phyloP scores from a whole-genome alignment of 2,888 invertebrate species.

The Noctuana brunneofusca region DNA sequence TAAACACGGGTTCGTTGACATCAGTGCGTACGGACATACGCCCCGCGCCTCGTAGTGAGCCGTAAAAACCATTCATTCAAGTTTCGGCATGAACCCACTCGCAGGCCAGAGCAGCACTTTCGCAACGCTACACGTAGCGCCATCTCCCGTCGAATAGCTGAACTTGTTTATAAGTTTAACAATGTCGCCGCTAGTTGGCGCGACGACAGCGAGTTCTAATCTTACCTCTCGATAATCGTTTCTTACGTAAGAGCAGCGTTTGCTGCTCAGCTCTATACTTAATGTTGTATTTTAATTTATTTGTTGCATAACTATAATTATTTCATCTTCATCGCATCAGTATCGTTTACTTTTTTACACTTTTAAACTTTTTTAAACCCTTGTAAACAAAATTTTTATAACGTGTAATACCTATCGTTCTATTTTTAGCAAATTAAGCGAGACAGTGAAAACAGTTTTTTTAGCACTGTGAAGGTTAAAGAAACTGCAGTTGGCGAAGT shows the following conservation, averaged over 20 bases:
- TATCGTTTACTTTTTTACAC: neutral
- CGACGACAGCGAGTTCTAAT: conserved; percentile 31
- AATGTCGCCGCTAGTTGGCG: conserved; percentile 58
- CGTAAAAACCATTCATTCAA: conserved; percentile 74
- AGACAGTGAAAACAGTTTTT: neutral
- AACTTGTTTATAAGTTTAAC: conserved; percentile 52
- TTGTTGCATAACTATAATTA: neutral
- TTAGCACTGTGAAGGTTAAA: conserved; percentile 28
- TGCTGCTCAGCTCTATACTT: too few species aligned
- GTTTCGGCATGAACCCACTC: conserved; percentile 50
- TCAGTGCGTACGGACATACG: conserved; percentile 62
- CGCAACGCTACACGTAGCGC: conserved; percentile 48
- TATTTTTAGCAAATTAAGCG: neutral
- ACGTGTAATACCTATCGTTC: neutral
- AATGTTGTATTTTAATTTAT: neutral
- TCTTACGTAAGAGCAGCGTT: conserved; percentile 2
- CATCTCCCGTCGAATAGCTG: conserved; percentile 72
- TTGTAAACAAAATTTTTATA: neutral
- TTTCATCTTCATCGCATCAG: neutral
- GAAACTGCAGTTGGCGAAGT: conserved; percentile 11
- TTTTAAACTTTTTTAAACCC: neutral
- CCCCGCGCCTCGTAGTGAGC: conserved; percentile 57
- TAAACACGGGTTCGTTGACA: conserved; percentile 71
- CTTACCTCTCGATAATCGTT: conserved; percentile 2
- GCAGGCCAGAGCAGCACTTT: conserved; percentile 53